Conservation (phyloP, 2,797 vertebrate genomes). For the Galagoides demidoff region DNA sequence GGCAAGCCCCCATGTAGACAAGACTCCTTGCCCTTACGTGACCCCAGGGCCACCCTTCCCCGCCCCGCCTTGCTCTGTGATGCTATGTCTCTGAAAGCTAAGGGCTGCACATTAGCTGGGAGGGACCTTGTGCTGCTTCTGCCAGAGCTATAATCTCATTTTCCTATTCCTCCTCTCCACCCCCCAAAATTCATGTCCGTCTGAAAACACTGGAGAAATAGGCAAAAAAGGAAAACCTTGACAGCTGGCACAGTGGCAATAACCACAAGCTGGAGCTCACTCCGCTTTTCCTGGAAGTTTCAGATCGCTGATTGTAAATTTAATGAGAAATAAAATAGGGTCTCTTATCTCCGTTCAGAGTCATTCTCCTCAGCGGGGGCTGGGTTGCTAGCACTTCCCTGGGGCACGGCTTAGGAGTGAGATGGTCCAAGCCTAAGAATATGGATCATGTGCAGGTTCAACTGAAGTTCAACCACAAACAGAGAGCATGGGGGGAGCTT, state of each 20-base stretch:
- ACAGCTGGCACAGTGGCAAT: neutral
- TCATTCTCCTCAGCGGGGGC: neutral
- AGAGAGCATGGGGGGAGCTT: neutral
- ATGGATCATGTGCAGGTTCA: constrained; percentile 57
- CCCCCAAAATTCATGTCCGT: neutral
- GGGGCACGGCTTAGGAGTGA: neutral
- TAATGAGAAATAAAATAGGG: neutral
- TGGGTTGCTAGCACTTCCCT: neutral
- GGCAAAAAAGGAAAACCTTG: neutral
- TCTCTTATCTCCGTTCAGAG: constrained; percentile 45
- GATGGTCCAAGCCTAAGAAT: constrained; percentile 7
- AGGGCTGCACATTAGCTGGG: neutral
- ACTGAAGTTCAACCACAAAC: constrained; percentile 67
- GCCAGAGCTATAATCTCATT: neutral
- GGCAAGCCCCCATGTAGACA: neutral
- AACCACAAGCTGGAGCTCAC: neutral
- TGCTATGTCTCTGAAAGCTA: neutral
- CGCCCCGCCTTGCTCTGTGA: neutral
- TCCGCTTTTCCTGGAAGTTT: constrained; percentile 29
- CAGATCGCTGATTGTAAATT: neutral
- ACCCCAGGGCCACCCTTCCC: neutral
- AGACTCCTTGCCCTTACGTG: neutral
- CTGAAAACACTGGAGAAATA: neutral
- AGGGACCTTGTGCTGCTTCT: neutral
- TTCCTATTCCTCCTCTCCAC: neutral